Evolutionary conservation across 2,888 invertebrate genomes (phyloP).

Genomic region (Leptopilina syphax): DNA sequence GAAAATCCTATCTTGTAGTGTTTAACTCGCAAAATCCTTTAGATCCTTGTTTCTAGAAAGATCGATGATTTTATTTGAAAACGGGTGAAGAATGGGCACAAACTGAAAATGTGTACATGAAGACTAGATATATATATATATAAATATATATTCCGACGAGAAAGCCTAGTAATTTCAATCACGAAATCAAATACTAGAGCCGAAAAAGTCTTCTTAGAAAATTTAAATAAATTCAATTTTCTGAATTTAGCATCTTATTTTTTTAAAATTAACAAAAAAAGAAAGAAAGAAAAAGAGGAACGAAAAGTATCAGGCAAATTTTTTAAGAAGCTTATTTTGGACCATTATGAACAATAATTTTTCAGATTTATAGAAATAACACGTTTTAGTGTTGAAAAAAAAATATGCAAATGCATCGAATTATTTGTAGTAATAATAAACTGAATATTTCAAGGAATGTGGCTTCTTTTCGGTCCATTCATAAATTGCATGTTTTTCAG

Average conservation of each 20-base stretch:
- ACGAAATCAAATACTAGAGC: neutral
- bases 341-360: conserved; percentile 12
- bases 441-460: conserved; percentile 1
- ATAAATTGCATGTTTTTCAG: neutral
- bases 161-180: neutral
- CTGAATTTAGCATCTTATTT: conserved; percentile 19
- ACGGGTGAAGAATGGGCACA: conserved; percentile 28
- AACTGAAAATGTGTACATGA: conserved; percentile 22
- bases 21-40: conserved; percentile 4
- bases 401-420: conserved; percentile 9
- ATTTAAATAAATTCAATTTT: neutral
- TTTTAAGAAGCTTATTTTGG: conserved; percentile 17
- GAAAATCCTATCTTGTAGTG: conserved; percentile 45
- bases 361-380: conserved; percentile 25
- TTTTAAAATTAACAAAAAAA: conserved; percentile 5
- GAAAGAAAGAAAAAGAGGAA: neutral
- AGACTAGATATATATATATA: conserved; percentile 22
- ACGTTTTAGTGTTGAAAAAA: conserved; percentile 32
- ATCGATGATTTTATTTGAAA: conserved; percentile 28
- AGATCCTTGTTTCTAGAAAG: neutral
- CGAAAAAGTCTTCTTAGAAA: conserved; percentile 22
- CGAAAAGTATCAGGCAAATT: conserved; percentile 1
- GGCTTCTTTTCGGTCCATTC: neutral
- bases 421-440: conserved; percentile 25
- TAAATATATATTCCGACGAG: neutral